These are phyloP conservation scores for Chaunax sp. DNA, from an alignment of 2,797 vertebrate species.

Conservation along the genomic window DNA sequence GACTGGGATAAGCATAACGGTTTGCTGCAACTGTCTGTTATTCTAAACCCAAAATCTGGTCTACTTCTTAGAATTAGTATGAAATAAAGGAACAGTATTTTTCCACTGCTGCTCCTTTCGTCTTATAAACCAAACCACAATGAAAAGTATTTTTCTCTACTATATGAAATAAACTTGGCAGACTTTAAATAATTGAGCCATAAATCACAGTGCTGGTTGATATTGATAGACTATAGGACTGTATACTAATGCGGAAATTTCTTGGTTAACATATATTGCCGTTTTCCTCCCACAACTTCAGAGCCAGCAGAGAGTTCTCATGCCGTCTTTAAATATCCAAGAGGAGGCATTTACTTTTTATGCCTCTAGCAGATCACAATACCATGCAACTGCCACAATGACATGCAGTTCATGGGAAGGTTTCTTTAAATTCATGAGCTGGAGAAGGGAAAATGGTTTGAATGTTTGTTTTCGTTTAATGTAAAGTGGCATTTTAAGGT, in stretches of 20 bases:
- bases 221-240: constrained; percentile 22
- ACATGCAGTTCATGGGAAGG: constrained; percentile 69
- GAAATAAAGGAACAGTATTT: constrained; percentile 22
- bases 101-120: constrained; percentile 30
- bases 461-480: constrained; percentile 72
- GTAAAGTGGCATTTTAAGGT: constrained; percentile 68
- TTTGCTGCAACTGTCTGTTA: neutral
- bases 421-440: constrained; percentile 55
- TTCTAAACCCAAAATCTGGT: constrained; percentile 10
- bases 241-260: constrained; percentile 46
- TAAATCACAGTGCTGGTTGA: constrained; percentile 57
- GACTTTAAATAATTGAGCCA: constrained; percentile 44
- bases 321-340: constrained; percentile 78
- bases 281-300: constrained; percentile 35
- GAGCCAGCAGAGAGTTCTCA: constrained; percentile 73
- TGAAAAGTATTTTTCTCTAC: constrained; percentile 22
- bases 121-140: constrained; percentile 34
- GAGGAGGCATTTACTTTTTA: constrained; percentile 53
- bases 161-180: constrained; percentile 45
- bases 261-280: constrained; percentile 28
- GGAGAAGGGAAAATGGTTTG: constrained; percentile 46
- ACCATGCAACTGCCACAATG: constrained; percentile 52
- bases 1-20: constrained; percentile 4
- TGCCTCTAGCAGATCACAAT: constrained; percentile 52
- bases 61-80: constrained; percentile 34